Evolutionary conservation across 2,113 vertebrate species (phyloP).

Genomic region (Solea solea): DNA sequence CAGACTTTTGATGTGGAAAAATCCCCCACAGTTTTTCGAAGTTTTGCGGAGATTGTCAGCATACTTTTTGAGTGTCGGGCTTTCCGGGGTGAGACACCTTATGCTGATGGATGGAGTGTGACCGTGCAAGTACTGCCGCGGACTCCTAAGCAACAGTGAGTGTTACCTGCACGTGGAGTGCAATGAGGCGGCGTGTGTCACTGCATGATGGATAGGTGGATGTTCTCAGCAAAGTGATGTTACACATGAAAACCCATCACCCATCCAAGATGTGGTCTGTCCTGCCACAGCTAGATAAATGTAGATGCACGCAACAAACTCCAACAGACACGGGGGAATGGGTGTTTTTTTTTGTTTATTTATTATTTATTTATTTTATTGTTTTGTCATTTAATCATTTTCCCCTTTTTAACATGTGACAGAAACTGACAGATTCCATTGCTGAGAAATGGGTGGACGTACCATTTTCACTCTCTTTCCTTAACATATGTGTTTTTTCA

Average conservation of each 20-base stretch:
- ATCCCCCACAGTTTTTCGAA: slow-evolving; percentile 28
- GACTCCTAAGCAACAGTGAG: slow-evolving; percentile 73
- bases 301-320: slow-evolving; percentile 38
- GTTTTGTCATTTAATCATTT: slow-evolving; percentile 9
- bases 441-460: not conserved
- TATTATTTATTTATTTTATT: slow-evolving; percentile 8
- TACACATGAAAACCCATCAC: slow-evolving; percentile 72
- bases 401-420: not conserved
- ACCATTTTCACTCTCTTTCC: not conserved
- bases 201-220: slow-evolving; percentile 75
- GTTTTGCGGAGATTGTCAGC: slow-evolving; percentile 52
- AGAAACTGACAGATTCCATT: not conserved
- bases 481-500: too few species aligned
- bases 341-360: not conserved
- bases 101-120: slow-evolving; percentile 76
- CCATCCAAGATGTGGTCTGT: slow-evolving; percentile 66
- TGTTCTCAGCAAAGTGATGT: slow-evolving; percentile 70
- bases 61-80: slow-evolving; percentile 53
- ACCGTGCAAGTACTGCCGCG: slow-evolving; percentile 59
- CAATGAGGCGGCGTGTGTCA: slow-evolving; percentile 75
- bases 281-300: slow-evolving; percentile 59
- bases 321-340: slow-evolving; percentile 21
- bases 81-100: slow-evolving; percentile 49
- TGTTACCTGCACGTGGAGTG: slow-evolving; percentile 70
- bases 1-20: slow-evolving; percentile 24